Conservation (phyloP, 2,797 vertebrate genomes). For the Danio tinwini region DNA sequence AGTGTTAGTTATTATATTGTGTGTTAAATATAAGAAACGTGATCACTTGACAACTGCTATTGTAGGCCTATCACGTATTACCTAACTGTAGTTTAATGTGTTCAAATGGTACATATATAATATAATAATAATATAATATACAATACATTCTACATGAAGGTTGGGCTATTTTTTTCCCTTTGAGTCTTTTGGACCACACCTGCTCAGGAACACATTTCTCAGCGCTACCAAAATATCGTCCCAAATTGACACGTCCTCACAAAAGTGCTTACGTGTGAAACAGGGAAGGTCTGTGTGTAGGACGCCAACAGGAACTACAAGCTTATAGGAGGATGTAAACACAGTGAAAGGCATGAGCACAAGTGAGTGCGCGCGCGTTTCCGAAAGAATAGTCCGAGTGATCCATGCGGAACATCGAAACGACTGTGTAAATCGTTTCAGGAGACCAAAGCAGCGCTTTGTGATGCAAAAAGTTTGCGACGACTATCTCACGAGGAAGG, state of each 20-base stretch:
- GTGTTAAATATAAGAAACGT: no score
- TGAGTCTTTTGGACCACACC: background rate
- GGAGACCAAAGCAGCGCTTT: background rate
- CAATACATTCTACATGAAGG: no score
- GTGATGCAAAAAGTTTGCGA: conserved; percentile 27
- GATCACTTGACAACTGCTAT: no score
- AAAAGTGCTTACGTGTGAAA: conserved; percentile 21
- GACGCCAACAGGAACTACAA: conserved; percentile 13
- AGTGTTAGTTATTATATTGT: no score
- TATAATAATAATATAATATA: no score
- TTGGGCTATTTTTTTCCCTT: no score
- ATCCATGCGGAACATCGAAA: background rate
- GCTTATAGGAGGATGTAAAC: conserved; percentile 6
- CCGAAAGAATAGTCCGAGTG: background rate
- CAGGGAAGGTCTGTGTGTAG: conserved; percentile 24
- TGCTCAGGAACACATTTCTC: background rate
- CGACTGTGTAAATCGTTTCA: background rate
- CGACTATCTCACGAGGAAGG: background rate
- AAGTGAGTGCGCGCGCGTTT: background rate
- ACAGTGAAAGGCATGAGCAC: background rate
- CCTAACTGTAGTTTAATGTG: no score
- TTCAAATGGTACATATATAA: no score
- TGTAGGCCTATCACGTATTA: no score
- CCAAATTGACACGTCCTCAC: conserved; percentile 31
- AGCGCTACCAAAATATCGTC: background rate